phyloP scores from a whole-genome alignment of 2,888 invertebrate species.

The Ornithoptera alexandrae region DNA sequence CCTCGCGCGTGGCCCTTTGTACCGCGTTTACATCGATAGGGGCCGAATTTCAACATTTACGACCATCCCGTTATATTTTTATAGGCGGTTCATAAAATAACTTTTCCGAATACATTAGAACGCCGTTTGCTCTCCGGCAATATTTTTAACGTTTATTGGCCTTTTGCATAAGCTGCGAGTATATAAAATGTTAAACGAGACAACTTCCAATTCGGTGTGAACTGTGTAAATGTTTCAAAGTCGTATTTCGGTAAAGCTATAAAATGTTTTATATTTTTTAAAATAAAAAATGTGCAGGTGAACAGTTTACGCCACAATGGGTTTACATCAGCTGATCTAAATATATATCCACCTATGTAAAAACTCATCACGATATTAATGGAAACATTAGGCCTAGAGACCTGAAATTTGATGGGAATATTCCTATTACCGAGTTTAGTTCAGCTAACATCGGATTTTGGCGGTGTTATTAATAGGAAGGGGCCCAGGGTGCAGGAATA shows the following conservation, averaged over 20 bases:
- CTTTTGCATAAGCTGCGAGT: slow-evolving; percentile 61
- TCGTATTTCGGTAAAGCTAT: not conserved
- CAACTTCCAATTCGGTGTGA: slow-evolving; percentile 42
- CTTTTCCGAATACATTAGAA: slow-evolving; percentile 70
- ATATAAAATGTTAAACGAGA: slow-evolving; percentile 55
- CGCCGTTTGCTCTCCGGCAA: slow-evolving; percentile 58
- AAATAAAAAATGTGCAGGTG: not conserved
- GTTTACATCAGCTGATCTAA: not conserved
- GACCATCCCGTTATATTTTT: slow-evolving; percentile 68
- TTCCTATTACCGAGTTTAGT: too few species aligned
- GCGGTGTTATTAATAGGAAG: too few species aligned
- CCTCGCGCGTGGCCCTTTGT: slow-evolving; percentile 23
- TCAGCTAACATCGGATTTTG: too few species aligned
- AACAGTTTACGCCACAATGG: not conserved
- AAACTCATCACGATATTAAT: too few species aligned
- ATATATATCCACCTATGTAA: too few species aligned
- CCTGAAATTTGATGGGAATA: too few species aligned
- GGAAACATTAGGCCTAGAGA: too few species aligned
- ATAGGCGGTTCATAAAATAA: slow-evolving; percentile 73
- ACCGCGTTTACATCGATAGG: slow-evolving; percentile 59
- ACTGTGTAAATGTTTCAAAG: slow-evolving; percentile 18
- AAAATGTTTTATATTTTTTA: not conserved
- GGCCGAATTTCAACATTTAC: slow-evolving; percentile 68
- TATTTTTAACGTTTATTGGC: slow-evolving; percentile 71
- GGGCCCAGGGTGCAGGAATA: too few species aligned